Evolutionary conservation across 2,888 invertebrate genomes (phyloP).

Genomic region (Prenolepis imparis): DNA sequence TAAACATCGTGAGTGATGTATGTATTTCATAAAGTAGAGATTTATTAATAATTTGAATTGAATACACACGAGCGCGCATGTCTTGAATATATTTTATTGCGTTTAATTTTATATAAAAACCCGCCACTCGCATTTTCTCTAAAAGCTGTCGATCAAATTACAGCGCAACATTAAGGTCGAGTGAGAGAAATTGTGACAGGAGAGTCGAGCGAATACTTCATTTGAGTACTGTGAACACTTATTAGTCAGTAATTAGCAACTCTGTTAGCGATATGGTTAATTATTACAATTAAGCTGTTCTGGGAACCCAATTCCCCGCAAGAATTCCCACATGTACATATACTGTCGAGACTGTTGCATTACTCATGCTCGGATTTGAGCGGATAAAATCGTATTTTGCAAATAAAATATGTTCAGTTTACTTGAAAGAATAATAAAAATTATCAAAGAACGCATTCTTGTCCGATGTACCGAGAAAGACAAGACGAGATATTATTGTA

Average conservation of each 20-base stretch:
- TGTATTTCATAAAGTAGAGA: background rate
- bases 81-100: background rate
- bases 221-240: constrained; percentile 40
- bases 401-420: background rate
- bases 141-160: constrained; percentile 39
- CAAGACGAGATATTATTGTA: background rate
- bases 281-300: constrained; percentile 65
- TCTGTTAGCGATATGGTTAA: constrained; percentile 44
- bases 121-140: background rate
- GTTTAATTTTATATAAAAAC: background rate
- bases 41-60: constrained; percentile 10
- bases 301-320: constrained; percentile 36
- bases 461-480: background rate
- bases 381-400: background rate
- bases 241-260: constrained; percentile 70
- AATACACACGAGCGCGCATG: background rate
- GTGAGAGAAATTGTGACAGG: constrained; percentile 31
- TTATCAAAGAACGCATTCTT: background rate
- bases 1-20: background rate
- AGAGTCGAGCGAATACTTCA: constrained; percentile 17
- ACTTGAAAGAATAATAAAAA: background rate
- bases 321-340: constrained; percentile 30
- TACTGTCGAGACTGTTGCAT: background rate
- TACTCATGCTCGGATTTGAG: constrained; percentile 19
- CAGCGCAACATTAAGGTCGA: constrained; percentile 27